Conservation (phyloP, 2,888 invertebrate genomes). For the Hydrotaea cyrtoneurina region DNA sequence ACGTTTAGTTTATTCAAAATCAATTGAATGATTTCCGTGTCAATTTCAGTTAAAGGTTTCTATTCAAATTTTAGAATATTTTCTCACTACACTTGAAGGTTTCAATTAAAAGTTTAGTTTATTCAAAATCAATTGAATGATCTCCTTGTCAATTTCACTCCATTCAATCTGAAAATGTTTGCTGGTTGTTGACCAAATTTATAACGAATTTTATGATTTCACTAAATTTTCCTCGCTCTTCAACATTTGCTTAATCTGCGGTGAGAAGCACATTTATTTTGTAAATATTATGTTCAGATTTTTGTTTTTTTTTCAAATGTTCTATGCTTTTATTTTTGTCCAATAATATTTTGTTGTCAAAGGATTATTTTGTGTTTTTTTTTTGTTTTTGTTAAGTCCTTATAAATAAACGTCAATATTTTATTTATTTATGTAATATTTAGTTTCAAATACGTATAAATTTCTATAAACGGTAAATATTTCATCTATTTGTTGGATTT, state of each 20-base stretch:
- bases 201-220: not conserved
- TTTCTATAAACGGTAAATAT: constrained; percentile 66
- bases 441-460: constrained; percentile 67
- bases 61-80: no score
- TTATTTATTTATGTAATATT: constrained; percentile 39
- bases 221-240: not conserved
- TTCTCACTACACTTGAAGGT: no score
- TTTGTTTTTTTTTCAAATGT: constrained; percentile 67
- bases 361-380: not conserved
- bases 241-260: not conserved
- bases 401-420: constrained; percentile 54
- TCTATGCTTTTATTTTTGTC: not conserved
- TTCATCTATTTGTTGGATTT: constrained; percentile 36
- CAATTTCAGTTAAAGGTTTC: no score
- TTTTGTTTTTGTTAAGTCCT: constrained; percentile 25
- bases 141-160: no score
- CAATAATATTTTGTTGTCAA: constrained; percentile 16
- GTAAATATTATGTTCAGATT: constrained; percentile 65
- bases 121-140: no score
- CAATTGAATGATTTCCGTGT: no score
- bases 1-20: no score
- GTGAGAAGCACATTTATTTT: constrained; percentile 63
- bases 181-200: not conserved
- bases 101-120: no score
- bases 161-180: not conserved